A percentile compares a stretch with the other conserved stretches of the same genome.
phyloP scores from a whole-genome alignment of 2,888 invertebrate species.

The Dione vanillae region DNA sequence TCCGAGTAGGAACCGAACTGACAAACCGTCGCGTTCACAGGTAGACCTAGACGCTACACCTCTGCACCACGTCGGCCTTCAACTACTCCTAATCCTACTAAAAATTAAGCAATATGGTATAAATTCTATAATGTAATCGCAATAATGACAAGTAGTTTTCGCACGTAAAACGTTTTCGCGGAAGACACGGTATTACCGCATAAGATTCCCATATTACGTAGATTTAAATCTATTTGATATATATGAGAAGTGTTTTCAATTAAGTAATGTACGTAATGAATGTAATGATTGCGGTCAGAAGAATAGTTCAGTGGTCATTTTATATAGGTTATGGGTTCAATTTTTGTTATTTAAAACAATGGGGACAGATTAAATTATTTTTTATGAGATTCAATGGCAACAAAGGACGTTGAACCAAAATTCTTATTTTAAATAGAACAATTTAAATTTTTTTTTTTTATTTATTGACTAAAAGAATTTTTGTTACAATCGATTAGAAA shows the following conservation, averaged over 20 bases:
- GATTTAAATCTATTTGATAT: slow-evolving; percentile 45
- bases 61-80: too few relatives aligned
- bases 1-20: too few relatives aligned
- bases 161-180: slow-evolving; percentile 35
- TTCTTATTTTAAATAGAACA: too few relatives aligned
- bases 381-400: too few relatives aligned
- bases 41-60: too few relatives aligned
- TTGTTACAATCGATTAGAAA: too few relatives aligned
- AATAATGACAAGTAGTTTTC: slow-evolving; percentile 14
- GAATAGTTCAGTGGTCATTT: not conserved
- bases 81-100: too few relatives aligned
- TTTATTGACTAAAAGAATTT: too few relatives aligned
- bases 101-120: not conserved
- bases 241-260: slow-evolving; percentile 40
- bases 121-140: not conserved
- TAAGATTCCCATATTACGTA: slow-evolving; percentile 28
- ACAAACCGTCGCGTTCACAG: too few relatives aligned
- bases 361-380: too few relatives aligned
- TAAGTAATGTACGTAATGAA: slow-evolving; percentile 34
- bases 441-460: too few relatives aligned
- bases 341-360: not conserved
- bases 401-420: too few relatives aligned
- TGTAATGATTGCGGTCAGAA: slow-evolving; percentile 5
- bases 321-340: not conserved
- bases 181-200: slow-evolving; percentile 35